Evolutionary conservation across 2,888 invertebrate genomes (phyloP), one percentile per base, ranked within the genome.

Genomic region (Papilio elwesi): DNA sequence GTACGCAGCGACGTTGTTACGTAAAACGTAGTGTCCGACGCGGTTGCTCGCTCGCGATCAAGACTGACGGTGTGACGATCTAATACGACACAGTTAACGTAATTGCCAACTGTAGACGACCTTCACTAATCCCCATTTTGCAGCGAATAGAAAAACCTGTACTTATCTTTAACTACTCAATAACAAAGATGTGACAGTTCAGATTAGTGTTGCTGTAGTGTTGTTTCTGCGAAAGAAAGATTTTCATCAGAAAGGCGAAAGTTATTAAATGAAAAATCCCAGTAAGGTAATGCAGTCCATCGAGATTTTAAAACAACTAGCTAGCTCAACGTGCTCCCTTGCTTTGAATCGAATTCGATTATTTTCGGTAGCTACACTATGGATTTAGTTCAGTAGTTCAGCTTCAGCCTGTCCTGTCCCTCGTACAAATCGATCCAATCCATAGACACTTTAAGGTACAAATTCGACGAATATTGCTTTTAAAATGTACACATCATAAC

Each of bases 61-160:
- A 55, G 47, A 52, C 68, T 57, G 52, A 51, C 64, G 38, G 49
- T 55, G 57, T 74, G 74, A 76, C 74, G 16, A 74, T 74, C 65
- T 77, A 76, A 78, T 75, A 76, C 78, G 76, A 75, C 79, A 77
- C 76, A 77, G 77, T 76, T 74, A 77, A 79, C 75, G 78, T 80
- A 79, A 81, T 82, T 80, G 78, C 78, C 80, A 78, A 81, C 77
- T 76, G 76, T 77, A 74, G 77, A 74, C 76, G 87, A 84, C 89
- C 89, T 89, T 91, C 90, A 87, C 85, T 79, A 78, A 83, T 85
- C 87, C 82, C 87, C 88, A 90, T 89, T 87, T 87, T 88, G 82
- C 82, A 82, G 80, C 95, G 96, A 78, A 96, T 77, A 78, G 74
- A 55, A 73, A 68, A 68, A 49, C 59, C 16, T 53, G 49, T 51